Percentiles rank a stretch among this genome's conserved stretches.
Conservation (phyloP, 2,797 vertebrate species). For the Oophaga sylvatica region DNA sequence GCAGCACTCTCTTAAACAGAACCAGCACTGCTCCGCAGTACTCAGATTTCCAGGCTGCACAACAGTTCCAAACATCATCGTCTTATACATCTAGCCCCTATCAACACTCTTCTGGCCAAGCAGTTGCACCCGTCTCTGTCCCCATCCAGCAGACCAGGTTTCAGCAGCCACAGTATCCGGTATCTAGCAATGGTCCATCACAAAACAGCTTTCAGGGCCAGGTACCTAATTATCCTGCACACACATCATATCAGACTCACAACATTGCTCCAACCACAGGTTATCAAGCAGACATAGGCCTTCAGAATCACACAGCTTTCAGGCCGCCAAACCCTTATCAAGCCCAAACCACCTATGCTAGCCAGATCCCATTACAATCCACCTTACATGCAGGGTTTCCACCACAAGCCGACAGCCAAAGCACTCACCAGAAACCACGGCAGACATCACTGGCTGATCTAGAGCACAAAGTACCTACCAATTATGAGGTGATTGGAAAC, state of each 20-base stretch:
- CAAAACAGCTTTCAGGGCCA: conserved; percentile 88
- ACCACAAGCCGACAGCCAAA: conserved; percentile 80
- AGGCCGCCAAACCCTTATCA: conserved; percentile 83
- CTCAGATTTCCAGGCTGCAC: conserved; percentile 76
- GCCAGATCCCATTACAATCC: conserved; percentile 75
- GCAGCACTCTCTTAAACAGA: conserved; percentile 77
- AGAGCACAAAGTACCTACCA: conserved; percentile 95
- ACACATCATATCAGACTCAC: conserved; percentile 80
- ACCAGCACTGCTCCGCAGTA: conserved; percentile 85
- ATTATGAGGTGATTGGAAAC: conserved; percentile 91
- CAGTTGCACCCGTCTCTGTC: conserved; percentile 75
- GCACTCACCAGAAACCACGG: conserved; percentile 87
- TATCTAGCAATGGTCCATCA: conserved; percentile 77
- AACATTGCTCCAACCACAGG: conserved; percentile 80
- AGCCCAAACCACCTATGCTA: conserved; percentile 81
- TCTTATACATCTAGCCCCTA: conserved; percentile 78
- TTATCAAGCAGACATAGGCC: conserved; percentile 84
- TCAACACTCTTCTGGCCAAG: conserved; percentile 82
- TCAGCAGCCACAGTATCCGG: conserved; percentile 82
- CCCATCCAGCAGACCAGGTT: conserved; percentile 85
- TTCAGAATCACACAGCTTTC: conserved; percentile 83
- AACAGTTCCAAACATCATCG: conserved; percentile 79
- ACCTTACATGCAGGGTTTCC: conserved; percentile 83
- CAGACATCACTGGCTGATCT: conserved; percentile 95
- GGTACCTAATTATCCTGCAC: conserved; percentile 82